Percentiles rank a stretch among this genome's conserved stretches.
phyloP scores from a whole-genome alignment of 2,797 vertebrate genomes.

The Etheostoma nigrum region DNA sequence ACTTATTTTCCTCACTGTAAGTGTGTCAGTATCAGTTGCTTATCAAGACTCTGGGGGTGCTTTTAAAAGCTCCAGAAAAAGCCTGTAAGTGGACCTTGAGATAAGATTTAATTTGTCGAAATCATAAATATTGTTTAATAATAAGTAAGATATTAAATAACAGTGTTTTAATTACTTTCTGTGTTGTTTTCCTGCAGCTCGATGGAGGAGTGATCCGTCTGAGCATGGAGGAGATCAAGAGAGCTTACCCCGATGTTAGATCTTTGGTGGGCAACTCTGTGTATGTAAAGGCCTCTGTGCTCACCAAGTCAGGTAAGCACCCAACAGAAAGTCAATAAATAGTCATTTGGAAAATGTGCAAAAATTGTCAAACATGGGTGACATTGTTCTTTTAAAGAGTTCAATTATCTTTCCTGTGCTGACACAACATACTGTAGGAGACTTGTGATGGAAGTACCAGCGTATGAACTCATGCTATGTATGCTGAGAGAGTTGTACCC shows the following conservation, averaged over 20 bases:
- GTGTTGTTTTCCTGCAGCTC: constrained; percentile 62
- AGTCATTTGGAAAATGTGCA: no score
- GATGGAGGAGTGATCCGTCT: constrained; percentile 72
- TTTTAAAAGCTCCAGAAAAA: not conserved
- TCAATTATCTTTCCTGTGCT: no score
- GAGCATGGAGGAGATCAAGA: constrained; percentile 77
- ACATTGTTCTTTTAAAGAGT: no score
- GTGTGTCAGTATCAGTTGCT: not conserved
- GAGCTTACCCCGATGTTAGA: constrained; percentile 65
- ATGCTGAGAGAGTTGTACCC: no score
- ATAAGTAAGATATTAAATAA: no score
- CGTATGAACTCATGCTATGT: no score
- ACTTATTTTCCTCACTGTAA: not conserved
- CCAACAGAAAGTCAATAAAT: not conserved
- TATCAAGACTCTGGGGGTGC: not conserved
- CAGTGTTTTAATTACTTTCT: not conserved
- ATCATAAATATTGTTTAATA: not conserved
- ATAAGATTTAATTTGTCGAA: not conserved
- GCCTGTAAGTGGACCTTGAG: not conserved
- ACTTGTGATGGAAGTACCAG: no score
- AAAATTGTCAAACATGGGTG: no score
- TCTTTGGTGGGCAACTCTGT: constrained; percentile 76
- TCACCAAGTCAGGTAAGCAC: constrained; percentile 80
- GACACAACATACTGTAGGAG: no score
- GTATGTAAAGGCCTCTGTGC: constrained; percentile 84